Evolutionary conservation across 2,888 invertebrate genomes (phyloP), one percentile per base, ranked within the genome.

Genomic region (Choreutis nemorana): DNA sequence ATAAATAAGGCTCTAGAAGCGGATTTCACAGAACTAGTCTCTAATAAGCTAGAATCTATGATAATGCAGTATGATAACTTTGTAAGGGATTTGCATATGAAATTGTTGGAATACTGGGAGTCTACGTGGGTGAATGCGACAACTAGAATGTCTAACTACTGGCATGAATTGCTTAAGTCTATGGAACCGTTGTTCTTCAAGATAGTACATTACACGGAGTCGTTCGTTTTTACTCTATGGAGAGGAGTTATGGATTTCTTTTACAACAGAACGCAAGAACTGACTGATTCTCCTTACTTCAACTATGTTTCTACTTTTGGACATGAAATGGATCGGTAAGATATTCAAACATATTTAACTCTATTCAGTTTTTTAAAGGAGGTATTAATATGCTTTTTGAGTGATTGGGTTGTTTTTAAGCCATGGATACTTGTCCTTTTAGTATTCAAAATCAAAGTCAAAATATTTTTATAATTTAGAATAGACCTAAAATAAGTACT

Each of bases 221-320:
- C 86, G 0, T 84, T 88, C 2, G 79, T 83, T 0, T 90, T 90
- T 82, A 84, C 87, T 26, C 81, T 90, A 0, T 86, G 89, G 61
- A 86, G 86, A 41, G 87, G 90, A 34, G 67, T 91, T 6, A 83
- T 75, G 81, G 90, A 91, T 49, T 93, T 91, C 58, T 82, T 93
- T 42, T 90, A 92, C 44, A 86, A 89, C 33, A 83, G 90, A 2
- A 87, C 87, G 26, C 88, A 87, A 35, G 91, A 92, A 52, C 63
- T 94, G 35, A 86, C 91, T 1, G 87, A 87, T 28, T 90, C 90
- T 1, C 89, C 90, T 0, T 92, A 91, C 46, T 93, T 91, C 51
- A 87, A 87, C 41, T 87, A 88, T 44, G 87, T 92, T 7, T 83
- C 89, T 1, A 87, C 89, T 33, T 86, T 93, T 42, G 89, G 90